These are phyloP conservation scores for Hirundo rustica DNA, from an alignment of 2,797 vertebrate species.

Conservation along the genomic window DNA sequence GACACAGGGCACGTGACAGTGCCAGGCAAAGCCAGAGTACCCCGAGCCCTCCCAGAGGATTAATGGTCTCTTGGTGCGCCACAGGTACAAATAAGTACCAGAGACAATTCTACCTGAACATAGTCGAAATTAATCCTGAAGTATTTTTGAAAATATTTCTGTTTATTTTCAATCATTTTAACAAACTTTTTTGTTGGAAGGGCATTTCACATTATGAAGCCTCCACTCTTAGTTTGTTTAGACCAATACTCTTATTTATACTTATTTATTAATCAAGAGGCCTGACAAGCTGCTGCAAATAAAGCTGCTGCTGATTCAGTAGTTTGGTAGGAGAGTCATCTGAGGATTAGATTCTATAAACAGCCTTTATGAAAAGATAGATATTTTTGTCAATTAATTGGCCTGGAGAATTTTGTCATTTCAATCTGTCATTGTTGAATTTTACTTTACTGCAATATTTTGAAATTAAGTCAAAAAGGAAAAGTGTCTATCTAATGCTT, in stretches of 20 bases:
- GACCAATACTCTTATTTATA: neutral
- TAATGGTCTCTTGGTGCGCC: neutral
- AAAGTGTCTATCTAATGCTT: neutral
- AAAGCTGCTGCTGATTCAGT: constrained; percentile 14
- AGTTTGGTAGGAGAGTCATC: neutral
- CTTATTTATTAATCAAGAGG: constrained; percentile 3
- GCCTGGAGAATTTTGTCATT: constrained; percentile 15
- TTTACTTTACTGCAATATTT: constrained; percentile 32
- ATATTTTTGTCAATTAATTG: constrained; percentile 33
- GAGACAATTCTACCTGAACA: neutral
- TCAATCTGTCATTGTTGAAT: constrained; percentile 20
- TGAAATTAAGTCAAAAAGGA: constrained; percentile 4
- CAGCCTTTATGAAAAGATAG: neutral
- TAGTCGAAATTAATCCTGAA: neutral
- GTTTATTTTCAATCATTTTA: neutral
- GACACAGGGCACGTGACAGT: neutral
- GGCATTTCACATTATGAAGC: neutral
- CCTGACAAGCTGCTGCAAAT: neutral
- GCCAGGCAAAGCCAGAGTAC: neutral
- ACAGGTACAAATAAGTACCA: neutral
- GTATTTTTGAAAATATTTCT: neutral
- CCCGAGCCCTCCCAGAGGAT: neutral
- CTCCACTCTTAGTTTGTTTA: neutral
- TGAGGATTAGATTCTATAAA: constrained; percentile 5
- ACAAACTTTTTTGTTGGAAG: neutral